Base-by-base conservation (phyloP, 2,888 invertebrate species). In the Xanthorhoe designata region DNA sequence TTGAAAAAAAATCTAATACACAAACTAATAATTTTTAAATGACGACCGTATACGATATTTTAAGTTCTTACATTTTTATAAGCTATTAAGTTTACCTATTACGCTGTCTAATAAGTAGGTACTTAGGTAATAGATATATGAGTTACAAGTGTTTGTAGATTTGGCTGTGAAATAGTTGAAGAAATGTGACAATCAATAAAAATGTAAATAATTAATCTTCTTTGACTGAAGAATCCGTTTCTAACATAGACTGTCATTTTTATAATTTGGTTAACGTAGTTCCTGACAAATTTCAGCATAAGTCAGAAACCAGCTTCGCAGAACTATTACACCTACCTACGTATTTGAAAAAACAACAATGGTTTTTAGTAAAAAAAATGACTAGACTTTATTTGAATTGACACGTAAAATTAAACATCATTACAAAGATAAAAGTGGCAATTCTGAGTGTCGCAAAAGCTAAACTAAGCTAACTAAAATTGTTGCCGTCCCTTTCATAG, bases 151-250 rank as follows among this genome's bases (percentile, higher is more conserved):
- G 24, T 32, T 53, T 58, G 9, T 53, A 13, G 53, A 62, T 49
- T 54, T 54, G 19, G 69, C 69, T 71, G 73, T 73, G 70, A 71
- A 67, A 67, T 51, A 60, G 35, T 59, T 61, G 57, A 73, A 75
- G 58, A 58, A 72, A 64, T 56, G 15, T 64, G 49, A 68, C 67
- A 75, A 74, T 58, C 70, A 72, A 72, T 73, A 69, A 64, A 69
- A 72, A 68, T 47, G 5, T 15, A 13, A 42, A 10, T 13, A 42
- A 13, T 42, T 13, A 42, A 10, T 10, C 2, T 10, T 38, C 1
- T 42, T 42, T 42, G 13, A 42, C 38, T 42, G 1, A 13, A 42
- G 13, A 42, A 42, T 10, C 13, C 38, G 4, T 4, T 42, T 3
- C 2, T 42, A 38, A 38, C 10, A 38, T 8, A 35, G n/a, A n/a